Evolutionary conservation across 2,888 invertebrate genomes (phyloP), one percentile per base, ranked within the genome.

Genomic region (Drosophila aldrichi): DNA sequence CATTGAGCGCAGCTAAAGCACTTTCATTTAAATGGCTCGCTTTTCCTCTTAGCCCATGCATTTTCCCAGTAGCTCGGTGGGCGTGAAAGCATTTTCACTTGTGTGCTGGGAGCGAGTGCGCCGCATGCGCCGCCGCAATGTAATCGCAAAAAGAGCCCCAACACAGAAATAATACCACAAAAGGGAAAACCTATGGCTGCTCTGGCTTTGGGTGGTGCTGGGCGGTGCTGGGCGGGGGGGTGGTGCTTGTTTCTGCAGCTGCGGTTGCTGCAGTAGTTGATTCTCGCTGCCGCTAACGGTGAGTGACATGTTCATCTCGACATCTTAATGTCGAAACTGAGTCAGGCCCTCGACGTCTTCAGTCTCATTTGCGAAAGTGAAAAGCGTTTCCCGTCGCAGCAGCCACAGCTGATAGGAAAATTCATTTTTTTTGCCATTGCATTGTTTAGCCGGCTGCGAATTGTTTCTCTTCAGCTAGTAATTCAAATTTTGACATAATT

Each of bases 401-500:
- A 14, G 62, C 51, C 18, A 59, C 72, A 74, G 70, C 85, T 85
- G 82, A 87, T 84, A 82, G 80, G 51, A 66, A 75, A 88, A 81
- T 74, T 87, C 70, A 84, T 89, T 79, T 76, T 81, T 88, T 76
- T 81, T 88, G 70, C 78, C 16, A 46, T n/a, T 56, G 74, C 73
- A 81, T 78, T 78, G 78, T 78, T 78, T 46, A 43, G 18, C 32
- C 29, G 46, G 20, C 54, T 48, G 44, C 52, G 54, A 56, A 32
- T 52, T 60, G 68, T 66, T 52, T 38, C 74, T 77, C 32, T 74
- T 66, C 83, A 74, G 66, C 70, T 36, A 70, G 72, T 76, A 79
- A 88, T 88, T 87, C 82, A 87, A 81, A 83, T 87, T 90, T 87
- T 90, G 90, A 88, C 90, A 87, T 90, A 83, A 90, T 88, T 86